Percentiles rank a stretch among this genome's conserved stretches.
Conservation (phyloP, 2,888 invertebrate genomes). For the Endotricha flammealis region DNA sequence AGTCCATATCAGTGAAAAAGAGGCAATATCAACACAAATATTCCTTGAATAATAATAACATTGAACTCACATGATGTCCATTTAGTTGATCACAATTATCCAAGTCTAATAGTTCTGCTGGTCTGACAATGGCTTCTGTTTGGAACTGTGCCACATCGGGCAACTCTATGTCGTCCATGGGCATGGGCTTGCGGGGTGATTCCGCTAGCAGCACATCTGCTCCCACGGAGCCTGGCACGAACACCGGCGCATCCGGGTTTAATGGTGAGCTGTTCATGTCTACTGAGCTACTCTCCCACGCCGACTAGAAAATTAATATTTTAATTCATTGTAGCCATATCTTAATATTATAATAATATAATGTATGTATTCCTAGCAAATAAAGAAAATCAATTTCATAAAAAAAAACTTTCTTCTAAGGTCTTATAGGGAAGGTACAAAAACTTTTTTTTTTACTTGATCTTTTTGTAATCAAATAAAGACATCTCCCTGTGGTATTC, state of each 20-base stretch:
- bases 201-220: constrained; percentile 79
- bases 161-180: constrained; percentile 80
- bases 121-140: constrained; percentile 80
- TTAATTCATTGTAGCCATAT: neutral
- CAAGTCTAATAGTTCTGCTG: constrained; percentile 77
- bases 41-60: too few relatives aligned
- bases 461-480: too few relatives aligned
- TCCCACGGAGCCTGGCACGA: constrained; percentile 82
- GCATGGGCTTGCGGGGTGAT: constrained; percentile 84
- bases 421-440: too few relatives aligned
- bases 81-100: constrained; percentile 76
- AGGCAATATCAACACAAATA: too few relatives aligned
- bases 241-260: constrained; percentile 92
- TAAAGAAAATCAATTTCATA: too few relatives aligned
- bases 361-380: too few relatives aligned
- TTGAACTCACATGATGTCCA: constrained; percentile 77
- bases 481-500: too few relatives aligned
- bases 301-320: constrained; percentile 49
- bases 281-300: constrained; percentile 71
- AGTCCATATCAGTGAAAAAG: too few relatives aligned
- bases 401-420: too few relatives aligned
- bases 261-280: constrained; percentile 87
- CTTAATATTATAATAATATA: too few relatives aligned
- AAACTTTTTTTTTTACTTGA: too few relatives aligned
- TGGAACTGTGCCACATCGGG: constrained; percentile 81